Conservation (phyloP, 2,797 vertebrate genomes). For the Acanthurus tractus region DNA sequence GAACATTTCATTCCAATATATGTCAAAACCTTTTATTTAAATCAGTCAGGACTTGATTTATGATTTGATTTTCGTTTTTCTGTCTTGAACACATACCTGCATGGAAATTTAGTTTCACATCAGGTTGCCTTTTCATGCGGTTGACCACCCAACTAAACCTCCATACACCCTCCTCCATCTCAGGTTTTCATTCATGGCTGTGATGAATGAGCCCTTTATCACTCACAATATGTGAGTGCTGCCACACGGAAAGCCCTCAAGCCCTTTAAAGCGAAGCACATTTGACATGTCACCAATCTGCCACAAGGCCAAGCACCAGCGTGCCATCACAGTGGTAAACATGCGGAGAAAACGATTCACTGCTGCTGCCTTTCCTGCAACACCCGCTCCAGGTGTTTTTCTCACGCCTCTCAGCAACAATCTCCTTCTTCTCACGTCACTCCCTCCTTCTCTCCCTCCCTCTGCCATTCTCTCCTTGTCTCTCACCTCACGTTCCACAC, state of each 20-base stretch:
- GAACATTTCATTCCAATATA: slow-evolving; percentile 13
- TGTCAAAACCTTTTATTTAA: neutral
- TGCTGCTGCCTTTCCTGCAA: neutral
- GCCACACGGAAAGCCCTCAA: slow-evolving; percentile 29
- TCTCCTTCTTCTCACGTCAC: slow-evolving; percentile 29
- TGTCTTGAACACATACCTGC: neutral
- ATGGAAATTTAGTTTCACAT: slow-evolving; percentile 5
- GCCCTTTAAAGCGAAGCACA: slow-evolving; percentile 6
- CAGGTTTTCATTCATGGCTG: slow-evolving; percentile 26
- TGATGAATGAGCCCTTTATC: slow-evolving; percentile 45
- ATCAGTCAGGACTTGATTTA: slow-evolving; percentile 2
- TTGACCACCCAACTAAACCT: accelerated
- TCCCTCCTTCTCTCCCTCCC: slow-evolving; percentile 1
- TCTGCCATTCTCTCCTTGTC: slow-evolving; percentile 19
- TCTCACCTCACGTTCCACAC: slow-evolving; percentile 30
- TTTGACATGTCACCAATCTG: slow-evolving; percentile 42
- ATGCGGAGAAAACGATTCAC: neutral
- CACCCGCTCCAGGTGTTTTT: slow-evolving; percentile 18
- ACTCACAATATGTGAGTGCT: slow-evolving; percentile 21
- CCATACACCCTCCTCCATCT: neutral
- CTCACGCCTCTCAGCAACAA: slow-evolving; percentile 24
- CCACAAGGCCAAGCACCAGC: slow-evolving; percentile 9
- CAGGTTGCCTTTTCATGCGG: neutral
- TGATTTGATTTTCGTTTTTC: neutral
- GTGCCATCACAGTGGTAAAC: neutral